Conservation (phyloP, 2,888 invertebrate genomes). For the Parthenolecanium corni region DNA sequence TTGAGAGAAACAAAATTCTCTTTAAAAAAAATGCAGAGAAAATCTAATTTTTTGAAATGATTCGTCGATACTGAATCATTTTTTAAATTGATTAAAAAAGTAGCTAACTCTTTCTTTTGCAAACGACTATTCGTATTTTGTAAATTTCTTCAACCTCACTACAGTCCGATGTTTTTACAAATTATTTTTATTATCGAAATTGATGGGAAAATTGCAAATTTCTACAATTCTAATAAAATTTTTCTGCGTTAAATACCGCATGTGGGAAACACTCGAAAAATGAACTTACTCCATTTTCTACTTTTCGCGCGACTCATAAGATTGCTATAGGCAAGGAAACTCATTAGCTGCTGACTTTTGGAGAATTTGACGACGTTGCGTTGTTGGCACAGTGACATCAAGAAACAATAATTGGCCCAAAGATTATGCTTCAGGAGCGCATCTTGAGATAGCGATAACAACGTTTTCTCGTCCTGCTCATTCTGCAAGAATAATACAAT, state of each 20-base stretch:
- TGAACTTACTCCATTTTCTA: constrained; percentile 2
- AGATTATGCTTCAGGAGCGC: background rate
- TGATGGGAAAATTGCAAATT: too few species aligned
- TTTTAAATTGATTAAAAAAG: too few species aligned
- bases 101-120: too few species aligned
- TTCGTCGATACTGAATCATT: too few species aligned
- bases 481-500: background rate
- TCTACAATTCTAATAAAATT: background rate
- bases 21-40: too few species aligned
- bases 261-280: too few species aligned
- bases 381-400: background rate
- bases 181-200: too few species aligned
- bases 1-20: too few species aligned
- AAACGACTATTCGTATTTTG: too few species aligned
- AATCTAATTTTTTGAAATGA: too few species aligned
- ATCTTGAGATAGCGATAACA: background rate
- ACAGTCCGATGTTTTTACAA: too few species aligned
- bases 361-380: background rate
- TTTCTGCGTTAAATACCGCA: background rate
- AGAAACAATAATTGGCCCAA: background rate
- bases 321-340: background rate
- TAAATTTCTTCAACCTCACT: too few species aligned
- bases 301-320: background rate
- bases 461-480: background rate
- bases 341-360: background rate